Conservation (phyloP, 2,113 vertebrate species). For the Uria lomvia region DNA sequence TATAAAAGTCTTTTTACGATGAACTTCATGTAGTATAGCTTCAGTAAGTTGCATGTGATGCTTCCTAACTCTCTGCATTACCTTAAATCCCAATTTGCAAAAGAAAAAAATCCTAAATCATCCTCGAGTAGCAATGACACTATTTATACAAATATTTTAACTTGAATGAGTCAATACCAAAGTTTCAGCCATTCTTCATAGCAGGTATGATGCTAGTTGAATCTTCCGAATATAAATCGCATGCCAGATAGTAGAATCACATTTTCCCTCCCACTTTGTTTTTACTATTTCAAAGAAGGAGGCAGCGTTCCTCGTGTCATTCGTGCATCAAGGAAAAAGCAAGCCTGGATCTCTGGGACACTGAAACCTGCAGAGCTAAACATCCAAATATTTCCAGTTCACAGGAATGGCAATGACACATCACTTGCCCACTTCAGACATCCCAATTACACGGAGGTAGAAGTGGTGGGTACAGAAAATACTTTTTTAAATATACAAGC, state of each 20-base stretch:
- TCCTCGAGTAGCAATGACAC: neutral
- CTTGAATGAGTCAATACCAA: neutral
- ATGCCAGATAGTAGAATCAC: neutral
- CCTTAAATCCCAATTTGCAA: neutral
- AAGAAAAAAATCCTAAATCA: neutral
- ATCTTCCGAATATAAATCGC: neutral
- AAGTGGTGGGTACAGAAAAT: neutral
- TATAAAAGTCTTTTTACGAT: neutral
- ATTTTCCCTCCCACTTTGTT: neutral
- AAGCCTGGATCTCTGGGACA: neutral
- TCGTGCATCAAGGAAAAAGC: neutral
- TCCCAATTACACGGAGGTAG: neutral
- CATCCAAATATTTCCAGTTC: neutral
- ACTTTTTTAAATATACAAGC: neutral
- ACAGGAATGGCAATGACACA: neutral
- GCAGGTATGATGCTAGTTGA: neutral
- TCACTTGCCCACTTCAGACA: neutral
- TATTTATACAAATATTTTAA: neutral
- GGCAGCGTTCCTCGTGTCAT: neutral
- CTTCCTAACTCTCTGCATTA: neutral
- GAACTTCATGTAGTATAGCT: neutral
- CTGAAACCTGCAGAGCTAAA: neutral
- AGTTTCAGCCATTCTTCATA: neutral
- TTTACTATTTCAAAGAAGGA: neutral
- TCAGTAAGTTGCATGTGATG: neutral